Base-by-base conservation (phyloP, 2,888 invertebrate genomes). In the Cheiracanthium punctorium region DNA sequence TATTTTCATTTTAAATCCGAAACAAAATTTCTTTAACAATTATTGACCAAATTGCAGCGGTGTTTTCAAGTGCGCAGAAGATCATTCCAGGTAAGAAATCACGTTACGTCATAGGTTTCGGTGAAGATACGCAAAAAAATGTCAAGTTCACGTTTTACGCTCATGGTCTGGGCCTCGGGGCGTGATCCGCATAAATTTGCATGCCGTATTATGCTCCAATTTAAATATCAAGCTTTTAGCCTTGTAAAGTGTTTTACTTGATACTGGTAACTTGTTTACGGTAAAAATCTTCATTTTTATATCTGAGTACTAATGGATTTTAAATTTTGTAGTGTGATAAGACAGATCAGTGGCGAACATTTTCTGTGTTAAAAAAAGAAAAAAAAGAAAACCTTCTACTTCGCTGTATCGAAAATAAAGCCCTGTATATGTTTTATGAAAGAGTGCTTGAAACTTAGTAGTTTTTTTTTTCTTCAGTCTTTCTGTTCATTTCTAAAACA, bases 161-260 rank as follows among this genome's bases (percentile, higher is more conserved):
- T 37, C 10, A 37, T 37, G 4, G 43, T 48, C n/a, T n/a, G n/a
- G n/a, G n/a, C n/a, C n/a, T n/a, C n/a, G n/a, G 17, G 43, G 14
- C 43, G 14, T 17, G 43, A 48, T 48, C 17, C 14, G 43, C 7
- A 48, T 48, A 48, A 48, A 48, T 48, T 48, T 48, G 14, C 43
- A 17, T 48, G 1, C 17, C 43, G 43, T 48, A 7, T 2, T 48
- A 7, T 2, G 10, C n/a, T 10, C 14, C 14, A 48, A 48, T 48
- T 48, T 48, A 48, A 48, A 48, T 48, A 48, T 10, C 43, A 48
- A 48, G 43, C 7, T 48, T 48, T 48, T 48, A 48, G 43, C 43
- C 43, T 48, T 48, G 43, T 48, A 37, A 48, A 48, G 43, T 48
- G 17, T 48, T 48, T 48, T 48, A 48, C 43, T 48, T 48, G 43